Percentiles rank a stretch among this genome's conserved stretches.
These are phyloP conservation scores for Ephydatia muelleri DNA, from an alignment of 37 sponge, comb jelly and placozoan genomes.

Conservation along the genomic window DNA sequence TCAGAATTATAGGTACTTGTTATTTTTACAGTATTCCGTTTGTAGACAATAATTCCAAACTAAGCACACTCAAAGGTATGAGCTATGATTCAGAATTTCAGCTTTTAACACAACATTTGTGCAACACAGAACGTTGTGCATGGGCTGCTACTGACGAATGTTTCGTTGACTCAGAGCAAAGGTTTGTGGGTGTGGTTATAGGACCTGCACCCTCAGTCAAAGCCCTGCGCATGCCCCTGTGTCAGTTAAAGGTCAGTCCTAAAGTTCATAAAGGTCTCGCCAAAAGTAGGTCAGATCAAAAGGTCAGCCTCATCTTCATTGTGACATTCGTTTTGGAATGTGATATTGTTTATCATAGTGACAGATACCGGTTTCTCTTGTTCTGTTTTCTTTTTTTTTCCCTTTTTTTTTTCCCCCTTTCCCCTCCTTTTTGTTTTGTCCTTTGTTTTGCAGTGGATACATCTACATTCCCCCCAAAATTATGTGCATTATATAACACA, in stretches of 20 bases:
- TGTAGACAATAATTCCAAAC: background rate
- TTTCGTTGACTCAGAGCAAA: background rate
- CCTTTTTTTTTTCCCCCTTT: too few relatives aligned
- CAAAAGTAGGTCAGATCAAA: background rate
- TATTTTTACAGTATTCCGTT: background rate
- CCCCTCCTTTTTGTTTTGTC: too few relatives aligned
- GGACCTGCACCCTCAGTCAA: background rate
- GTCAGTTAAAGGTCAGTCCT: background rate
- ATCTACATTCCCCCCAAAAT: background rate
- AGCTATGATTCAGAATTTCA: background rate
- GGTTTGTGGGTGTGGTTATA: background rate
- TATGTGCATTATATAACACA: background rate
- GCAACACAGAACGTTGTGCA: background rate
- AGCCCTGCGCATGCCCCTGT: background rate
- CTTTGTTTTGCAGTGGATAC: background rate
- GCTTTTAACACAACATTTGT: background rate
- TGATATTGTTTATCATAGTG: background rate
- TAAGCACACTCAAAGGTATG: background rate
- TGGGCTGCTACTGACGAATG: background rate
- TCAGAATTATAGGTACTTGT: too few relatives aligned
- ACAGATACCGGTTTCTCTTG: background rate
- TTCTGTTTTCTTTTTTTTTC: too few relatives aligned
- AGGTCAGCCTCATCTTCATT: background rate
- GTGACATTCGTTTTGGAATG: background rate
- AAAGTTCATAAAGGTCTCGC: background rate